These are phyloP conservation scores for Caenorhabditis imperialis DNA, from an alignment of 2,888 invertebrate species.

Conservation along the genomic window DNA sequence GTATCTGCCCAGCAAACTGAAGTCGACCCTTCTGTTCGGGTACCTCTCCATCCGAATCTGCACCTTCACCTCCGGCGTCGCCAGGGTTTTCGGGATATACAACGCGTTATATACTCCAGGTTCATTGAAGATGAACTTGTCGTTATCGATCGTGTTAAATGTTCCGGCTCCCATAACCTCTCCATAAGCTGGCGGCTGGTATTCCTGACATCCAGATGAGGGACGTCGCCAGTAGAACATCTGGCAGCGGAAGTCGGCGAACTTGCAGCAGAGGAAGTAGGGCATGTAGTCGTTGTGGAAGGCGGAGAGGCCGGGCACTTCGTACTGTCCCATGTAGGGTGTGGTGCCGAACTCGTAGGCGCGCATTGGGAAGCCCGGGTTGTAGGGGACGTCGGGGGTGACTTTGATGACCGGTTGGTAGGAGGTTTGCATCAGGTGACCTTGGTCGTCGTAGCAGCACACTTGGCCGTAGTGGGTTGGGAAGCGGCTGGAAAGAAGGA, in stretches of 20 bases:
- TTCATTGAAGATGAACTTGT: constrained; percentile 93
- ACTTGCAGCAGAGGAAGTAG: constrained; percentile 93
- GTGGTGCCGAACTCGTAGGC: constrained; percentile 88
- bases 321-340: constrained; percentile 94
- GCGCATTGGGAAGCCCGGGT: constrained; percentile 77
- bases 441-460: constrained; percentile 95
- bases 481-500: constrained; percentile 68
- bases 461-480: constrained; percentile 85
- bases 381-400: constrained; percentile 68
- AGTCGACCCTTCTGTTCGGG: constrained; percentile 76
- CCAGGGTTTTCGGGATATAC: constrained; percentile 72
- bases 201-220: constrained; percentile 94
- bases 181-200: constrained; percentile 89
- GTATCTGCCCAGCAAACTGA: constrained; percentile 74
- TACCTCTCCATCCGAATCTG: constrained; percentile 76
- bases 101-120: constrained; percentile 91
- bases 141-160: constrained; percentile 91
- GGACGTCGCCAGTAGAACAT: constrained; percentile 91
- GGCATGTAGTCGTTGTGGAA: constrained; percentile 97
- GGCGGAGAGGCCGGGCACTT: constrained; percentile 93
- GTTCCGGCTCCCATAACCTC: constrained; percentile 95
- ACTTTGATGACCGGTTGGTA: constrained; percentile 85
- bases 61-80: constrained; percentile 75
- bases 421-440: constrained; percentile 91
- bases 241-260: constrained; percentile 95